A percentile compares a stretch with the other conserved stretches of the same genome.
Conservation (phyloP, 2,113 vertebrate genomes). For the Cnemophilus loriae region DNA sequence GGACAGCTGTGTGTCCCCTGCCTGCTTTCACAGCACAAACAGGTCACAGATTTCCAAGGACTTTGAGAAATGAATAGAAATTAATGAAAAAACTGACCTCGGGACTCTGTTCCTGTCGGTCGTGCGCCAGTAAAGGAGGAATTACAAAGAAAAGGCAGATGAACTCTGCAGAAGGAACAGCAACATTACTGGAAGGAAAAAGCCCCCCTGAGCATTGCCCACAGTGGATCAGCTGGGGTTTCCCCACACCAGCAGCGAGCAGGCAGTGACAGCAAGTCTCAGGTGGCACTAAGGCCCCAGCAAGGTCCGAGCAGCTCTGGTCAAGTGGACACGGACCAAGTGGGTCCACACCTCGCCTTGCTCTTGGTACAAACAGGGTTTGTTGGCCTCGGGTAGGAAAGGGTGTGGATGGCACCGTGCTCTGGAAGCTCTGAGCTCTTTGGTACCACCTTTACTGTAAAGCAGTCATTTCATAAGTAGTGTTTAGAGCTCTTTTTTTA, state of each 20-base stretch:
- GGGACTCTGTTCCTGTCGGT: background rate
- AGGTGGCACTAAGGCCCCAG: background rate
- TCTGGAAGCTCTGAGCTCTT: background rate
- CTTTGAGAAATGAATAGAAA: background rate
- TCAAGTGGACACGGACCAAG: fast-evolving
- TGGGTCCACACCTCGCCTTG: background rate
- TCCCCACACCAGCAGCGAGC: fast-evolving
- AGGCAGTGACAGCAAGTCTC: background rate
- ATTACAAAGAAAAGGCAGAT: background rate
- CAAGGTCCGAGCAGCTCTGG: background rate
- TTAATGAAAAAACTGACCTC: background rate
- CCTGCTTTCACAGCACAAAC: background rate
- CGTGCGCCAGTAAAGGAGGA: background rate
- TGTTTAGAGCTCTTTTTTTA: background rate
- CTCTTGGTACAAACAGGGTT: background rate
- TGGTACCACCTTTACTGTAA: background rate
- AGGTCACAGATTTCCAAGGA: background rate
- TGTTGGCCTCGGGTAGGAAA: background rate
- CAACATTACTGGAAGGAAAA: background rate
- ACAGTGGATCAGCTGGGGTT: fast-evolving
- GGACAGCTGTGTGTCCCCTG: background rate
- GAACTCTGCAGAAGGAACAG: background rate
- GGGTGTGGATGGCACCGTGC: fast-evolving
- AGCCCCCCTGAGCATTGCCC: fast-evolving
- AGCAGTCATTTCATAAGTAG: background rate